Conservation (phyloP, 2,113 vertebrate genomes). For the Elgaria multicarinata region DNA sequence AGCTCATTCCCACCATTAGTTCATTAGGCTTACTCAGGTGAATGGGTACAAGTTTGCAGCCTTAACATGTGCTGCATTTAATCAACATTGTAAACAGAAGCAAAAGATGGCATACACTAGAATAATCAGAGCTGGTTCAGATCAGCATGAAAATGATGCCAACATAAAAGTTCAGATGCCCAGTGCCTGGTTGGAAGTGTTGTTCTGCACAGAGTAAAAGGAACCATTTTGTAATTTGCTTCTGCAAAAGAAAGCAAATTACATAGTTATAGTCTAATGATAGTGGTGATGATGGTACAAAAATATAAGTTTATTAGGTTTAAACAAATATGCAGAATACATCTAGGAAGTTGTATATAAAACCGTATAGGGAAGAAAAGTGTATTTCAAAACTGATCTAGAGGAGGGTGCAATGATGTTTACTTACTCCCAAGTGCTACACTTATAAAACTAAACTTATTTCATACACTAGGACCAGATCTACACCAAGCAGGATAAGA, state of each 20-base stretch:
- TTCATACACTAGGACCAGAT: too few species aligned
- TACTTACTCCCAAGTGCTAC: not conserved
- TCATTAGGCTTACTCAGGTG: not conserved
- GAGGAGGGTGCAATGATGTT: not conserved
- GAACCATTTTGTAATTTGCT: not conserved
- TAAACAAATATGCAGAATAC: slow-evolving; percentile 1
- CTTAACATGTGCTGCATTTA: not conserved
- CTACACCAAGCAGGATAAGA: too few species aligned
- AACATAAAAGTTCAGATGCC: not conserved
- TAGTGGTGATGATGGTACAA: not conserved
- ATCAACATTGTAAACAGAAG: not conserved
- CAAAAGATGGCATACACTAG: not conserved
- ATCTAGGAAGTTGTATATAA: not conserved
- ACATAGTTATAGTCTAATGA: not conserved
- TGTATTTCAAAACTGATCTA: not conserved
- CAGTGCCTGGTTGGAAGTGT: not conserved
- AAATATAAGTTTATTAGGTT: not conserved
- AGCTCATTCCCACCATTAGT: not conserved
- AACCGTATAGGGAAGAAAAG: not conserved
- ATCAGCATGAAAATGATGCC: not conserved
- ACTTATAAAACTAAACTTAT: slow-evolving; percentile 22
- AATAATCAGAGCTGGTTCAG: not conserved
- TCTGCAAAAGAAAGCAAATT: not conserved
- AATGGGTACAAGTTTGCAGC: not conserved
- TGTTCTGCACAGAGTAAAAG: not conserved